These are phyloP conservation scores for Gyrodactylus bullatarudis DNA, from an alignment of 1,140 invertebrate species.

Conservation along the genomic window DNA sequence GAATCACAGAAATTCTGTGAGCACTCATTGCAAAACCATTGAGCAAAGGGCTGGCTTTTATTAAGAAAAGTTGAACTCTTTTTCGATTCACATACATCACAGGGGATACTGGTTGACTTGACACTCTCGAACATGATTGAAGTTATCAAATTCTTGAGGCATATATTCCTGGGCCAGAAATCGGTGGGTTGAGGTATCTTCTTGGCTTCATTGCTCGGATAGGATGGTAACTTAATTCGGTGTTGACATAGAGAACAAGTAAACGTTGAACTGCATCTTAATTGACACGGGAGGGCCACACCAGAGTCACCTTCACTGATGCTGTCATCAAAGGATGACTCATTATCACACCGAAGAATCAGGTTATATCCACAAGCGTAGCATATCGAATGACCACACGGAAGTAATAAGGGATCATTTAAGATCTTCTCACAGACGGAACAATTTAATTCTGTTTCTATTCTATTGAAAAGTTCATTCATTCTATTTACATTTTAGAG, in stretches of 20 bases:
- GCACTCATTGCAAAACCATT: too few species aligned
- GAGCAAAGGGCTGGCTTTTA: too few species aligned
- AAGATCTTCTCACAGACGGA: neutral
- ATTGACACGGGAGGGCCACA: neutral
- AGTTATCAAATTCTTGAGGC: neutral
- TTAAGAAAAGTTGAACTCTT: too few species aligned
- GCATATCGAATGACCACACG: neutral
- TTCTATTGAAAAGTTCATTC: too few species aligned
- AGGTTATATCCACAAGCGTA: neutral
- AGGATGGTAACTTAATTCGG: neutral
- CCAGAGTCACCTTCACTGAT: neutral
- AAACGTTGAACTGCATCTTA: neutral
- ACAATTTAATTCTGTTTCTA: neutral
- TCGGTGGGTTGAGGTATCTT: neutral
- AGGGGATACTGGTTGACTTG: too few species aligned
- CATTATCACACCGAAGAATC: neutral
- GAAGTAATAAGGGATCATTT: neutral
- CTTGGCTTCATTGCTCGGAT: too few species aligned
- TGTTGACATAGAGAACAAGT: neutral
- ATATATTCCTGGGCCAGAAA: neutral
- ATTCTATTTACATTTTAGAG: too few species aligned
- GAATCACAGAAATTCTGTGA: too few species aligned
- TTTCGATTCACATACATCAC: too few species aligned
- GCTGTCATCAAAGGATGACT: neutral
- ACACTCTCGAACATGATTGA: too few species aligned